Evolutionary conservation across 2,888 invertebrate species (phyloP).

Genomic region (Axea sp.): DNA sequence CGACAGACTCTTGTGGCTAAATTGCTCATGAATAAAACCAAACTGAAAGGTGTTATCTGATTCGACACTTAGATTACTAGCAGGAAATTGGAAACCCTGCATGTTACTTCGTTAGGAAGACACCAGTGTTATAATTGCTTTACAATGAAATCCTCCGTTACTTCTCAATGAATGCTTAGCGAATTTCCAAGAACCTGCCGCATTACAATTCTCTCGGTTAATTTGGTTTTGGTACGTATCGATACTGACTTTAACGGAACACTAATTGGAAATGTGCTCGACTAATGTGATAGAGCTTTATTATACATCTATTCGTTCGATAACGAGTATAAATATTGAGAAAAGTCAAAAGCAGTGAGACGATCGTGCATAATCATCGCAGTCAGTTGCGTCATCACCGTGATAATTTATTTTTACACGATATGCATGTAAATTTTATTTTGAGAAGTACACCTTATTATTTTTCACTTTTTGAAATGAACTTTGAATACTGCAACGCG

Average conservation of each 20-base stretch:
- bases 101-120: slow-evolving; percentile 42
- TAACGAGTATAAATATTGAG: slow-evolving; percentile 29
- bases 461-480: too few relatives aligned
- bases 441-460: too few relatives aligned
- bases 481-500: too few relatives aligned
- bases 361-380: slow-evolving; percentile 12
- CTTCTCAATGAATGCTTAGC: slow-evolving; percentile 38
- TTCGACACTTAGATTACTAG: slow-evolving; percentile 35
- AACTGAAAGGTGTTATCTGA: slow-evolving; percentile 23
- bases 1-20: slow-evolving; percentile 1
- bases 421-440: too few relatives aligned
- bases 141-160: slow-evolving; percentile 40
- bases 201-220: slow-evolving; percentile 41
- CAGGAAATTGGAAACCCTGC: slow-evolving; percentile 36
- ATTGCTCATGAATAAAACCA: slow-evolving; percentile 35
- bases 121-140: slow-evolving; percentile 36
- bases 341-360: slow-evolving; percentile 18
- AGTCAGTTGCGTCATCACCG: neutral
- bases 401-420: too few relatives aligned
- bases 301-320: slow-evolving; percentile 28
- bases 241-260: slow-evolving; percentile 18
- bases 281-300: slow-evolving; percentile 25
- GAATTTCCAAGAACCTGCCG: slow-evolving; percentile 35
- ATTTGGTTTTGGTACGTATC: slow-evolving; percentile 33
- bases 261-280: slow-evolving; percentile 45